These are phyloP conservation scores for Mus musculus DNA, from an alignment of 2,113 vertebrate genomes.

Conservation along the genomic window GRCm39 chr10:25872501-25873000, in stretches of 20 bases:
- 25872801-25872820: slow-evolving; percentile 62
- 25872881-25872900: slow-evolving; percentile 56
- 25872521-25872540: not conserved
- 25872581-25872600: slow-evolving; percentile 56
- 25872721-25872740: slow-evolving; percentile 36
- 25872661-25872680: slow-evolving; percentile 26
- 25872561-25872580: not conserved
- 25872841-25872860: slow-evolving; percentile 43
- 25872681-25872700: not conserved
- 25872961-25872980: not conserved
- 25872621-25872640: slow-evolving; percentile 63
- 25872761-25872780: not conserved
- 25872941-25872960: not conserved
- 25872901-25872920: slow-evolving; percentile 37
- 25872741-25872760: not conserved
- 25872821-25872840: not conserved
- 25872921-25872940: slow-evolving; percentile 38
- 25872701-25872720: slow-evolving; percentile 53
- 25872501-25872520: slow-evolving; percentile 13
- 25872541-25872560: not conserved
- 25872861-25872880: not conserved
- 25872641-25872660: slow-evolving; percentile 56
- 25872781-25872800: slow-evolving; percentile 65
- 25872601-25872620: slow-evolving; percentile 34
- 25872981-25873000: slow-evolving; percentile 13